A percentile compares a stretch with the other conserved stretches of the same genome.
Conservation (phyloP, 2,888 invertebrate species). For the Limenitis camilla region DNA sequence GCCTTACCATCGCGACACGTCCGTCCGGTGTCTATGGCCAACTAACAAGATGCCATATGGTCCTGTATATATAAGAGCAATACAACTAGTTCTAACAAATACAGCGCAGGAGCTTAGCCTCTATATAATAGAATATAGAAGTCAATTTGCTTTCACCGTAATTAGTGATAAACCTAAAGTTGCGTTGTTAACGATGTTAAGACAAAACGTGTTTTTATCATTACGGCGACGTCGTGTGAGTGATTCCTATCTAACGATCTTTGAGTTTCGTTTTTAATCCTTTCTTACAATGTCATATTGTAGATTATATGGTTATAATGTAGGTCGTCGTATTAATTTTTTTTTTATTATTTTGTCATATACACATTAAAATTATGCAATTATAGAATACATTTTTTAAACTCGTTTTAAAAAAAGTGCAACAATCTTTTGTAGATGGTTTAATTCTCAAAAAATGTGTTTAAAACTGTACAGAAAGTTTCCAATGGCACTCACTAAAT, state of each 20-base stretch:
- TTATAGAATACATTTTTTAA: no score
- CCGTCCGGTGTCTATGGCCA: conserved; percentile 43
- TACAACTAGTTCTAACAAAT: conserved; percentile 33
- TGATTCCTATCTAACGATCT: conserved; percentile 15
- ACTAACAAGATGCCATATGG: conserved; percentile 59
- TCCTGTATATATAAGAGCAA: conserved; percentile 35
- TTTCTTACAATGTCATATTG: no score
- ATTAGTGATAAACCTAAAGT: not conserved
- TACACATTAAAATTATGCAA: no score
- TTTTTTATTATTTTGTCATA: no score
- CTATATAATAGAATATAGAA: not conserved
- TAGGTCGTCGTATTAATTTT: no score
- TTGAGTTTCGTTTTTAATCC: not conserved
- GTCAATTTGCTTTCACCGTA: not conserved
- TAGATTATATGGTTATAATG: no score
- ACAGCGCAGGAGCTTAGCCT: conserved; percentile 32
- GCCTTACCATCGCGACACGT: conserved; percentile 35
- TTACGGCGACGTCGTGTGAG: conserved; percentile 20
- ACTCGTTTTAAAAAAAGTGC: no score
- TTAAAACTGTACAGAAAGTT: no score
- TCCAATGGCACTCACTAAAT: no score
- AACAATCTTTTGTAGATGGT: no score
- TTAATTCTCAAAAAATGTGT: no score
- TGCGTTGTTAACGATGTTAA: conserved; percentile 7
- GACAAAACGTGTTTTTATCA: conserved; percentile 24